Evolutionary conservation across 23 tunicate species (phyloP).

Genomic region (Corella eumyota): DNA sequence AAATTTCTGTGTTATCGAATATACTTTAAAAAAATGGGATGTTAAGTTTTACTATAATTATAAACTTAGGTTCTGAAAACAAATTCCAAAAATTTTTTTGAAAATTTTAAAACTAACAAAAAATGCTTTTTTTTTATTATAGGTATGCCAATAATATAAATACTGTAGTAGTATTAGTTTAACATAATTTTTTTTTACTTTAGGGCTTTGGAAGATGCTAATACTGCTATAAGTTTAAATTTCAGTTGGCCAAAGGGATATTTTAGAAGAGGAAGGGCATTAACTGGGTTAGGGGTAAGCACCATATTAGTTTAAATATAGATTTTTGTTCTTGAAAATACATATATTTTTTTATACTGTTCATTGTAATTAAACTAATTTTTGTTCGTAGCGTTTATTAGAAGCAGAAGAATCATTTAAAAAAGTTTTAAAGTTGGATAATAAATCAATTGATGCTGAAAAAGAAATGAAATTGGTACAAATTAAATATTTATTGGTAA

Average conservation of each 20-base stretch:
- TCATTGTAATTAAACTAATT: background rate
- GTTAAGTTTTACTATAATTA: background rate
- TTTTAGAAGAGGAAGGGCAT: constrained; percentile 35
- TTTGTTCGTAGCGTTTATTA: constrained; percentile 15
- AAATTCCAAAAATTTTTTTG: no score
- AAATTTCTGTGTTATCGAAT: background rate
- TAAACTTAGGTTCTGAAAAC: background rate
- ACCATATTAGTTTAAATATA: no score
- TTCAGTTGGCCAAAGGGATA: constrained; percentile 34
- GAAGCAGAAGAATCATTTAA: constrained; percentile 36
- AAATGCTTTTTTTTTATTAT: no score
- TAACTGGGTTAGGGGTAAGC: constrained; percentile 23
- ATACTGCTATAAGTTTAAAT: constrained; percentile 17
- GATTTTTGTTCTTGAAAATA: background rate
- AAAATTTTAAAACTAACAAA: no score
- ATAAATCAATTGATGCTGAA: constrained; percentile 15
- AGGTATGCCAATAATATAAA: no score
- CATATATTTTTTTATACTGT: background rate
- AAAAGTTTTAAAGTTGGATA: constrained; percentile 35
- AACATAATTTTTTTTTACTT: no score
- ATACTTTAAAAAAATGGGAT: background rate
- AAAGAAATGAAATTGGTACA: constrained; percentile 18
- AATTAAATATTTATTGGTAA: constrained; percentile 18
- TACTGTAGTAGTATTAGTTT: no score
- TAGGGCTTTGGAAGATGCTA: constrained; percentile 38